Percentiles rank a stretch among this genome's conserved stretches.
Conservation (phyloP, 2,113 vertebrate species). For the Albula glossodonta region DNA sequence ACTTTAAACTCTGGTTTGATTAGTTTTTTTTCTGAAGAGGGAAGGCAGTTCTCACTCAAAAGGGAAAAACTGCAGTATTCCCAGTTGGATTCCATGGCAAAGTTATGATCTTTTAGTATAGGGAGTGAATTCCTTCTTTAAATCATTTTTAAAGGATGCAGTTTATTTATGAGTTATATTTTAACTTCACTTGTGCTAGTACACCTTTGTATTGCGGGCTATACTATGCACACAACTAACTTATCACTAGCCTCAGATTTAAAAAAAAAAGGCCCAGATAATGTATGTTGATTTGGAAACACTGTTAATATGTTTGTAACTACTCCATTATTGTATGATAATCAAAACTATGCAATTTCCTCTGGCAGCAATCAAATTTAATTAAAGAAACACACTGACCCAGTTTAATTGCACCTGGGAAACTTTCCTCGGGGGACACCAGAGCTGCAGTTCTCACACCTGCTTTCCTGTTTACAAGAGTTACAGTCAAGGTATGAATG, state of each 20-base stretch:
- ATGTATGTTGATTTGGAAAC: too few species aligned
- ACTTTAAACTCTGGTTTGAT: neutral
- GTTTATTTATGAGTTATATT: neutral
- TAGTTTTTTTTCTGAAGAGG: neutral
- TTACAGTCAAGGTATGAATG: neutral
- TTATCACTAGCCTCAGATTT: too few species aligned
- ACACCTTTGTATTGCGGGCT: neutral
- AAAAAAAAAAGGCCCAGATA: too few species aligned
- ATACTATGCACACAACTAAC: too few species aligned
- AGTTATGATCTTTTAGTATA: neutral
- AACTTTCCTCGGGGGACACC: neutral
- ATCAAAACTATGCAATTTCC: neutral
- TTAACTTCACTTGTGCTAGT: neutral
- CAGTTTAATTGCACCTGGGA: neutral
- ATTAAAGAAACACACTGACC: neutral
- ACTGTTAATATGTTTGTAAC: too few species aligned
- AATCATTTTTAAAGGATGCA: neutral
- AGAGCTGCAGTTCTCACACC: neutral
- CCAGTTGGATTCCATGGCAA: neutral
- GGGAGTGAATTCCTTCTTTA: neutral
- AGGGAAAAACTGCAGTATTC: neutral
- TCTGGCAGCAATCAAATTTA: neutral
- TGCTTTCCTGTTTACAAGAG: conserved; percentile 5
- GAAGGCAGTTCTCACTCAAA: neutral
- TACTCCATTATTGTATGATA: neutral